Percentiles rank a stretch among this genome's conserved stretches.
Evolutionary conservation across 2,797 vertebrate genomes (phyloP).

Genomic region (Austrolebias charrua): DNA sequence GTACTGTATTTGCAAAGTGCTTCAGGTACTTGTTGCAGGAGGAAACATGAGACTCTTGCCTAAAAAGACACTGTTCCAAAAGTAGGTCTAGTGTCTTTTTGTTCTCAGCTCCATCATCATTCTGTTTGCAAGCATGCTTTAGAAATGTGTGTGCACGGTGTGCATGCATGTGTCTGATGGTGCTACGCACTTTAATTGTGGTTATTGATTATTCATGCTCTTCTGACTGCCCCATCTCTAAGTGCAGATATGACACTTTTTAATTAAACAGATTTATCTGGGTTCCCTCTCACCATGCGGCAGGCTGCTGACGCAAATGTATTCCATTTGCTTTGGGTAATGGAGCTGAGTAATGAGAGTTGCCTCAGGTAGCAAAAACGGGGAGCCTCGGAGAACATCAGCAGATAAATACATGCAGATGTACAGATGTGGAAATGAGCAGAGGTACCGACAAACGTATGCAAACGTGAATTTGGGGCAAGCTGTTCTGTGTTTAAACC

Average conservation of each 20-base stretch:
- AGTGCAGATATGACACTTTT: constrained; percentile 83
- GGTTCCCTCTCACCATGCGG: constrained; percentile 54
- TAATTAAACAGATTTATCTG: constrained; percentile 86
- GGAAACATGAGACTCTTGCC: constrained; percentile 19
- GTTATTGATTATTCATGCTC: constrained; percentile 77
- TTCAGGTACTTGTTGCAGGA: constrained; percentile 36
- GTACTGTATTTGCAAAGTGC: constrained; percentile 27
- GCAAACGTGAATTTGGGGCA: constrained; percentile 30
- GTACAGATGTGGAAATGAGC: constrained; percentile 30
- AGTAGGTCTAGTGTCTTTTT: constrained; percentile 18
- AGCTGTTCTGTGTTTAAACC: constrained; percentile 9
- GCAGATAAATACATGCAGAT: constrained; percentile 39
- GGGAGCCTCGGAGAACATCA: constrained; percentile 35
- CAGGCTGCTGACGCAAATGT: constrained; percentile 78
- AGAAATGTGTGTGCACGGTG: constrained; percentile 3
- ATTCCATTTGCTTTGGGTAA: constrained; percentile 77
- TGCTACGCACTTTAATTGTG: constrained; percentile 31
- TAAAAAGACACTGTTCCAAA: not conserved
- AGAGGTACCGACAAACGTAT: constrained; percentile 21
- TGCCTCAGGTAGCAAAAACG: constrained; percentile 49
- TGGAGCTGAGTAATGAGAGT: constrained; percentile 69
- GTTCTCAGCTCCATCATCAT: constrained; percentile 16
- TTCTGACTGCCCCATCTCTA: constrained; percentile 71
- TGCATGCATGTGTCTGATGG: constrained; percentile 10
- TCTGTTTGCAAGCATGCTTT: constrained; percentile 19